Evolutionary conservation across 2,888 invertebrate genomes (phyloP).

Genomic region (Schrankia costaestrigalis): DNA sequence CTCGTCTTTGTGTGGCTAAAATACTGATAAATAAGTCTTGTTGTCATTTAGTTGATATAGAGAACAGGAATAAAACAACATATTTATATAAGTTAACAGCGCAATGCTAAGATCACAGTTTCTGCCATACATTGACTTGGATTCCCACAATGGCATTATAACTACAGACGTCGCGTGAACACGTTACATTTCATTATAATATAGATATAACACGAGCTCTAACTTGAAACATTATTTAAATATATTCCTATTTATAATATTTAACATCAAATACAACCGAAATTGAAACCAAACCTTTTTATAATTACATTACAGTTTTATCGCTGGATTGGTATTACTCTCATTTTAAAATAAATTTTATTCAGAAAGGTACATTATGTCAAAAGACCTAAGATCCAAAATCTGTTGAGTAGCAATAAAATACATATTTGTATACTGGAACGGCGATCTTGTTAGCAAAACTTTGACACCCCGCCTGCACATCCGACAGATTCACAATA

Average conservation of each 20-base stretch:
- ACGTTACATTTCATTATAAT: conserved; percentile 40
- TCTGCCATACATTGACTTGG: conserved; percentile 47
- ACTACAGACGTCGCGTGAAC: conserved; percentile 41
- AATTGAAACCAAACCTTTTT: conserved; percentile 37
- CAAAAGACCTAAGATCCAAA: conserved; percentile 72
- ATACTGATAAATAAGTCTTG: too few relatives aligned
- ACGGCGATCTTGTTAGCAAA: conserved; percentile 39
- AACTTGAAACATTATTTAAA: conserved; percentile 42
- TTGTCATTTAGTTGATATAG: conserved; percentile 8
- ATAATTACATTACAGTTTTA: conserved; percentile 40
- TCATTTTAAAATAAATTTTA: conserved; percentile 42
- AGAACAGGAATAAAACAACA: conserved; percentile 18
- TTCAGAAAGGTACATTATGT: conserved; percentile 57
- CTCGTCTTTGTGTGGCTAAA: too few relatives aligned
- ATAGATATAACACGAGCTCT: conserved; percentile 41
- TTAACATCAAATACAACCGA: conserved; percentile 59
- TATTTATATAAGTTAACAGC: conserved; percentile 48
- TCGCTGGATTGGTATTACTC: conserved; percentile 50
- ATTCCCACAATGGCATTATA: conserved; percentile 41
- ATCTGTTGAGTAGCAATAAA: conserved; percentile 54
- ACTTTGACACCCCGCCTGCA: conserved; percentile 37
- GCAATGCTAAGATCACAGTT: conserved; percentile 61
- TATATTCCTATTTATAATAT: conserved; percentile 41
- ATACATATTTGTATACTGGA: conserved; percentile 57
- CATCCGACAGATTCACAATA: conserved; percentile 29